A percentile compares a stretch with the other conserved stretches of the same genome.
These are phyloP conservation scores for Agriopis marginaria DNA, from an alignment of 2,888 invertebrate species.

Conservation along the genomic window DNA sequence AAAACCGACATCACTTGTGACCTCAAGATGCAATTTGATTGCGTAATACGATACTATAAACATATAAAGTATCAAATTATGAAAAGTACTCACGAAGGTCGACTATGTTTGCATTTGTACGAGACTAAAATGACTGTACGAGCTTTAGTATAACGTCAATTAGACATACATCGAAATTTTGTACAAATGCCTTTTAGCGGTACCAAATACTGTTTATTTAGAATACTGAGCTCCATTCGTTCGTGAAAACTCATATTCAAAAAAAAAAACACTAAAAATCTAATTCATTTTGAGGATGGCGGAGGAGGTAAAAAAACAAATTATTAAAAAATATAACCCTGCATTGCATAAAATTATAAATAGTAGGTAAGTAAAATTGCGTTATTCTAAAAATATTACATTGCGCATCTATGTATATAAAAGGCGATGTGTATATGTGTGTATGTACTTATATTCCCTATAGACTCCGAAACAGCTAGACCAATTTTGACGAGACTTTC, in stretches of 20 bases:
- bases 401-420: too few species aligned
- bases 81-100: conserved; percentile 61
- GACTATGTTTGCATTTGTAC: conserved; percentile 46
- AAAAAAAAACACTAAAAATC: too few species aligned
- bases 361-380: too few species aligned
- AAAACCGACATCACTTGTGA: conserved; percentile 45
- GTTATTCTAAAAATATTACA: too few species aligned
- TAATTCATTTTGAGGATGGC: too few species aligned
- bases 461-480: too few species aligned
- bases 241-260: background rate
- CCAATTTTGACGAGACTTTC: too few species aligned
- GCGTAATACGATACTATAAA: conserved; percentile 47
- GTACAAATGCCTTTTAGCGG: background rate
- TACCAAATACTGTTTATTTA: background rate
- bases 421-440: too few species aligned
- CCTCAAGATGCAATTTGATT: conserved; percentile 51
- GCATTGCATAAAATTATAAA: too few species aligned
- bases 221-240: background rate
- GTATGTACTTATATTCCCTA: too few species aligned
- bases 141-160: conserved; percentile 22
- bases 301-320: too few species aligned
- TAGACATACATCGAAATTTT: background rate
- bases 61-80: conserved; percentile 40
- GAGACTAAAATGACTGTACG: conserved; percentile 54
- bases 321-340: too few species aligned